These are phyloP conservation scores for Leptobrachium leishanense DNA, from an alignment of 2,113 vertebrate genomes.

Conservation along the genomic window DNA sequence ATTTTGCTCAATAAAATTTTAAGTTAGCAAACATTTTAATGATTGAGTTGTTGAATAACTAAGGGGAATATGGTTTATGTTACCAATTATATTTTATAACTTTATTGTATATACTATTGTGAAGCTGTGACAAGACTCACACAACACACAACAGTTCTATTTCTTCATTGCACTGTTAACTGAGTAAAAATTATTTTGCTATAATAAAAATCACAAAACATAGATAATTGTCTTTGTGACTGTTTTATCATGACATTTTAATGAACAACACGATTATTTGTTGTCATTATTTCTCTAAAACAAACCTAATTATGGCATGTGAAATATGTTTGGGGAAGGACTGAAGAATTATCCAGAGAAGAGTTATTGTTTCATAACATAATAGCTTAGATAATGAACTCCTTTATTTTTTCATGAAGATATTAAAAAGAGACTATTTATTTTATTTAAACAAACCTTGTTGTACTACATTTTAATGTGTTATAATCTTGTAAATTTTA, in stretches of 20 bases:
- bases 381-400: constrained; percentile 40
- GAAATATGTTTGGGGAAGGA: constrained; percentile 41
- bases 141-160: no score
- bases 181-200: constrained; percentile 4
- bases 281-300: constrained; percentile 40
- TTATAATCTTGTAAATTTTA: constrained; percentile 1
- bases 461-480: constrained; percentile 31
- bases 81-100: no score
- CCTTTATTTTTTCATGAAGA: constrained; percentile 22
- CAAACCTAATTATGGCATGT: constrained; percentile 42
- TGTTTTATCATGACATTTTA: constrained; percentile 42
- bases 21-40: no score
- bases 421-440: constrained; percentile 41
- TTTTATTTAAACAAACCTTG: constrained; percentile 36
- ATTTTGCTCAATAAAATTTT: no score
- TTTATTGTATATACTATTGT: no score
- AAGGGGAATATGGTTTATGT: no score
- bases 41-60: no score
- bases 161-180: no score
- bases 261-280: constrained; percentile 40
- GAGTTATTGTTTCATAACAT: constrained; percentile 45
- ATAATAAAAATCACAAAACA: constrained; percentile 33
- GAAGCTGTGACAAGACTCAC: no score
- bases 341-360: constrained; percentile 33
- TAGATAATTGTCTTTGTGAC: constrained; percentile 27